Percentiles rank a stretch among this genome's conserved stretches.
phyloP scores from a whole-genome alignment of 2,113 vertebrate genomes.

The Galeopterus variegatus region DNA sequence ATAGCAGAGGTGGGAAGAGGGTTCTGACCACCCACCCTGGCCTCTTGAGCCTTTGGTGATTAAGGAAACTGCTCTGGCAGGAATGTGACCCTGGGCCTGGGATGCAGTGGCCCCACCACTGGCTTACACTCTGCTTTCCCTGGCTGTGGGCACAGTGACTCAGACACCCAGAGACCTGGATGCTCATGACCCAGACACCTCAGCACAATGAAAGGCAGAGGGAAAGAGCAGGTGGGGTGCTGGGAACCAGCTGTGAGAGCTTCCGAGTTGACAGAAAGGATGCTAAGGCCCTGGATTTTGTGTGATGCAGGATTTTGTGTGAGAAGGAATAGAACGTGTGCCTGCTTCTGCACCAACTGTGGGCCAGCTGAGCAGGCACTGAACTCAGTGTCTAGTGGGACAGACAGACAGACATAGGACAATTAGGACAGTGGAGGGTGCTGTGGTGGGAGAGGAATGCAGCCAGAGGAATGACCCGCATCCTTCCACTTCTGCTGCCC shows the following conservation, averaged over 20 bases:
- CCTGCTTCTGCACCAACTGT: not conserved
- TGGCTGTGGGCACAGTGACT: slow-evolving; percentile 54
- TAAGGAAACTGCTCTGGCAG: not conserved
- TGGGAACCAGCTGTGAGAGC: not conserved
- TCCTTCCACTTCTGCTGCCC: not conserved
- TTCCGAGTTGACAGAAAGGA: not conserved
- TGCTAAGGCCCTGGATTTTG: not conserved
- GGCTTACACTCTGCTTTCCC: not conserved
- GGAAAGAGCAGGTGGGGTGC: not conserved
- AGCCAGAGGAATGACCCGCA: not conserved
- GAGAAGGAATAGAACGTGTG: not conserved
- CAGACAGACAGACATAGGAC: not conserved
- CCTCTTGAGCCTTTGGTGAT: not conserved
- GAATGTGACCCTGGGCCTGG: not conserved
- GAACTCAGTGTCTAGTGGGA: not conserved
- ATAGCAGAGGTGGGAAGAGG: not conserved
- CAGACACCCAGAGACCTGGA: not conserved
- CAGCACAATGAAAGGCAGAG: not conserved
- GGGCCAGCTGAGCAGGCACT: not conserved
- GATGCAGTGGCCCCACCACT: not conserved
- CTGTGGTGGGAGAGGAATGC: not conserved
- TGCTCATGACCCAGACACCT: not conserved
- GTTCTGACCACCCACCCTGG: not conserved
- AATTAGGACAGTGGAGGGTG: not conserved
- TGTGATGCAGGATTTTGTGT: not conserved